Percentiles rank a stretch among this genome's conserved stretches.
phyloP scores from a whole-genome alignment of 1,140 invertebrate genomes.

The Muscidifurax raptorellus region DNA sequence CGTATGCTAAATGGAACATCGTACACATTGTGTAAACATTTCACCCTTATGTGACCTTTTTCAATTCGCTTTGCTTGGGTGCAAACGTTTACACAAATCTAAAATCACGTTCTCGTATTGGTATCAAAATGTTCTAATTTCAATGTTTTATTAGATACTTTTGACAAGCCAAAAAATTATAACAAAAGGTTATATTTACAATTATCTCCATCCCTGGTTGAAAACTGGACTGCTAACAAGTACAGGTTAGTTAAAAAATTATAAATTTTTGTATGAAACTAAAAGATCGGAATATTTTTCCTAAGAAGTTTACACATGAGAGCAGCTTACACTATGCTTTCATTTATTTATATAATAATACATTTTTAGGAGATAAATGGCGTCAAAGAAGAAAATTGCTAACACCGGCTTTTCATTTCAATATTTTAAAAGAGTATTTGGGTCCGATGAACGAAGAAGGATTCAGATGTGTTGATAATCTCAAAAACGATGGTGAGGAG shows the following conservation, averaged over 20 bases:
- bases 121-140: too few species aligned
- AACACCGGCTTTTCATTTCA: constrained; percentile 94
- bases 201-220: constrained; percentile 81
- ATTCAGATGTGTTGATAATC: constrained; percentile 47
- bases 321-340: too few species aligned
- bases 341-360: background rate
- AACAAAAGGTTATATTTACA: constrained; percentile 78
- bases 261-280: background rate
- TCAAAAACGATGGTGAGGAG: constrained; percentile 63
- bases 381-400: constrained; percentile 85
- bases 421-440: constrained; percentile 88
- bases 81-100: too few species aligned
- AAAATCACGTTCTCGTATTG: too few species aligned
- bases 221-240: constrained; percentile 81
- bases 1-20: too few species aligned
- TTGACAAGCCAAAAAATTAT: constrained; percentile 74
- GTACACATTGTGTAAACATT: too few species aligned
- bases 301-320: too few species aligned
- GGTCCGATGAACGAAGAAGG: constrained; percentile 62
- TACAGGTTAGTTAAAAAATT: constrained; percentile 55
- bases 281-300: too few species aligned
- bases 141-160: constrained; percentile 55
- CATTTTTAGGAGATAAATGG: constrained; percentile 84
- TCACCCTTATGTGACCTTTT: too few species aligned
- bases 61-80: too few species aligned